Conservation (phyloP, 1,140 invertebrate genomes). For the Ruditapes philippinarum region DNA sequence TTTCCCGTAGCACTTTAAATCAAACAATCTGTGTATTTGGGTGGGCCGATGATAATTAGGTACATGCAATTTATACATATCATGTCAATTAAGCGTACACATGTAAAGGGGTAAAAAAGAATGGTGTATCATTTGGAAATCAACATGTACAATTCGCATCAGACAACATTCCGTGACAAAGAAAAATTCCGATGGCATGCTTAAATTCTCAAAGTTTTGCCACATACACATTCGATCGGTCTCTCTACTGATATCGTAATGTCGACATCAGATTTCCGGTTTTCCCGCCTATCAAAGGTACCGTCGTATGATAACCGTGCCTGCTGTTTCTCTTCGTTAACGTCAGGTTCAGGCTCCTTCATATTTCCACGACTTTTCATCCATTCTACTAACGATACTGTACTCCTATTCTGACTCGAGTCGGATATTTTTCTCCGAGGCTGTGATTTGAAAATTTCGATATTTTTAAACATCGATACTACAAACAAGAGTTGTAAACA, state of each 20-base stretch:
- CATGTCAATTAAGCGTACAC: no score
- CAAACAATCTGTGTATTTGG: no score
- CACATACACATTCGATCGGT: background rate
- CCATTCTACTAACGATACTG: constrained; percentile 14
- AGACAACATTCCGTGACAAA: background rate
- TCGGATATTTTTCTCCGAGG: background rate
- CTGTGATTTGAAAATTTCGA: background rate
- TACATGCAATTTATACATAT: no score
- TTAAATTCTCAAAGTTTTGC: background rate
- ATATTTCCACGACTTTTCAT: background rate
- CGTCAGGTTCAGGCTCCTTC: background rate
- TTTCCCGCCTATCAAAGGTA: background rate
- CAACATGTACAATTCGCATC: no score
- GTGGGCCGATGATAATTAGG: no score
- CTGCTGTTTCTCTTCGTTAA: background rate
- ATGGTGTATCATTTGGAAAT: no score
- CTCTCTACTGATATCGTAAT: background rate
- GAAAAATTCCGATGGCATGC: background rate
- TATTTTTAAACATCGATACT: no score
- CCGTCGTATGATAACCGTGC: background rate
- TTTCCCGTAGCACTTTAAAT: no score
- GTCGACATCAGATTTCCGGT: background rate
- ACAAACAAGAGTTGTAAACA: no score
- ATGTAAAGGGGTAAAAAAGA: no score
- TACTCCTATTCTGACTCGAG: background rate